Base-by-base conservation (phyloP, 1,140 invertebrate genomes). In the Pseudobourletiella spinata region DNA sequence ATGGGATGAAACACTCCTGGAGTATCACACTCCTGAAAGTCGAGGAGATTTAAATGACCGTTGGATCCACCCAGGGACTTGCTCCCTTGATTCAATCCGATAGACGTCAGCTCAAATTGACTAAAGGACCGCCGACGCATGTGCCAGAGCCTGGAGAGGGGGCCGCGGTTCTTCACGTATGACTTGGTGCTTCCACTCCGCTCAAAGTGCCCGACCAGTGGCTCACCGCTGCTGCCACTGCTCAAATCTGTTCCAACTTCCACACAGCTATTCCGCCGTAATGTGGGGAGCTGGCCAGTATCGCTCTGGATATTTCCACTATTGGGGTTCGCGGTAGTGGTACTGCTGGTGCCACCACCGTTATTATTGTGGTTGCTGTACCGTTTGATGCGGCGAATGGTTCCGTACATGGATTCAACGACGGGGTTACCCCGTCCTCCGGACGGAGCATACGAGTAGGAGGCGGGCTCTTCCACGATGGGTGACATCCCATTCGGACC, bases 161-260 rank as follows among this genome's bases (percentile, higher is more conserved):
- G 63, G 18, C 63, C 51, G 18, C 52, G 43, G 39, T 60, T 61
- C 52, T 64, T 64, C 2, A 57, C 50, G 29, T 64, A 64, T 24
- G 63, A 65, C 39, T 65, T 65, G 28, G 63, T 60, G 57, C 63
- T 65, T 57, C 63, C 63, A 42, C 39, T 60, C 43, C 63, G 60
- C 46, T 60, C 63, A 26, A 65, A 65, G 24, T 58, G 46, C 20
- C 63, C 39, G 18, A 39, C 28, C 15, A 54, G 18, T 25, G 51
- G 22, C 4, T 14, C 28, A 3, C n/a, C n/a, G n/a, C n/a, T n/a
- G n/a, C n/a, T n/a, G n/a, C n/a, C n/a, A n/a, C n/a, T n/a, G n/a
- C n/a, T n/a, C 6, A 18, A 18, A 50, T 50, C 32, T 39, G 32
- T 8, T 11, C 8, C 32, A 8, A 24, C 48, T 6, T 6, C 14